phyloP scores from a whole-genome alignment of 1,140 invertebrate genomes.

The Nymphalis io region DNA sequence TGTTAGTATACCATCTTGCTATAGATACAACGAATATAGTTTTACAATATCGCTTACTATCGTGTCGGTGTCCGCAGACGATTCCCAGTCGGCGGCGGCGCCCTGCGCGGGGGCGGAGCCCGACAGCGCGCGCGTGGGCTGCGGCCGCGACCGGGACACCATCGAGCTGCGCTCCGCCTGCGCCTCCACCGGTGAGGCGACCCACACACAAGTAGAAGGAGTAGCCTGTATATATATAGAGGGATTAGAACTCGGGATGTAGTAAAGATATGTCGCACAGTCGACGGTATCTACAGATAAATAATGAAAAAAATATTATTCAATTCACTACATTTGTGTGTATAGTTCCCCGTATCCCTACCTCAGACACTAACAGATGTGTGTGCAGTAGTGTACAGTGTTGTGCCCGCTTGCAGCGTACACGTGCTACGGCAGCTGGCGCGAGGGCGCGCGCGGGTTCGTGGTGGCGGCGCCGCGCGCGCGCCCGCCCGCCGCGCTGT shows the following conservation, averaged over 20 bases:
- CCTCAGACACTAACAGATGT: no score
- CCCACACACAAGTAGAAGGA: no score
- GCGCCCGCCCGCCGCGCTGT: constrained; percentile 72
- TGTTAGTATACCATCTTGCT: no score
- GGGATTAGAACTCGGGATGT: no score
- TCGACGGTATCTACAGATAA: no score
- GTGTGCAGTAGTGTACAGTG: no score
- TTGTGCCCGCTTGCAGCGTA: constrained; percentile 85
- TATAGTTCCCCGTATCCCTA: no score
- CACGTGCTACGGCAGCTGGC: constrained; percentile 92
- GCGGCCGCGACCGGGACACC: constrained; percentile 84
- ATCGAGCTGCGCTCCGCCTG: constrained; percentile 87
- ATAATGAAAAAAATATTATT: no score
- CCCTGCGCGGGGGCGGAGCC: constrained; percentile 77
- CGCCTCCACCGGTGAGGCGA: constrained; percentile 80
- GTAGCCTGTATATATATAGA: no score
- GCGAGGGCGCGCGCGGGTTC: constrained; percentile 86
- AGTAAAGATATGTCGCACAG: no score
- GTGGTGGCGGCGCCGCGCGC: constrained; percentile 84
- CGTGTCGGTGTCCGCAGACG: not conserved
- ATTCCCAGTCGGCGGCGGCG: constrained; percentile 47
- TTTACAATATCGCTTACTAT: not conserved
- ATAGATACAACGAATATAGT: no score
- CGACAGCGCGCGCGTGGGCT: constrained; percentile 85
- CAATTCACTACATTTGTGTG: no score